Evolutionary conservation across 1,140 invertebrate genomes (phyloP).

Genomic region (Drosophila pandora): DNA sequence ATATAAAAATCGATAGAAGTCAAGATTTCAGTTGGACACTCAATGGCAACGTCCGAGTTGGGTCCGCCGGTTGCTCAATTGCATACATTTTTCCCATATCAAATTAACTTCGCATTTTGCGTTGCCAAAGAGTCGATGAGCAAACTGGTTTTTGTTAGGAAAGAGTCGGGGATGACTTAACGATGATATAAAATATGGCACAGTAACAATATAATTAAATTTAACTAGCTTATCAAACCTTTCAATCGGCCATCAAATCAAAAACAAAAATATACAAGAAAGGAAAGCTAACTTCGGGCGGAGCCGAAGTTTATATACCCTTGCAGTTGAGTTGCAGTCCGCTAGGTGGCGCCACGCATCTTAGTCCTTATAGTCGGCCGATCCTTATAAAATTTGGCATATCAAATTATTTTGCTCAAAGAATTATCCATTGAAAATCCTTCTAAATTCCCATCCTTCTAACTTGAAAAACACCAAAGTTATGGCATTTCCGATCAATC

Average conservation of each 20-base stretch:
- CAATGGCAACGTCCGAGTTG: constrained; percentile 26
- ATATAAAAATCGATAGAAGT: constrained; percentile 17
- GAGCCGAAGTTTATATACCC: no score
- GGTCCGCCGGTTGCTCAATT: constrained; percentile 32
- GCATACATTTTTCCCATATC: constrained; percentile 43
- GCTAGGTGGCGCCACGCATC: no score
- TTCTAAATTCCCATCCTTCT: no score
- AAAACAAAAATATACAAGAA: constrained; percentile 5
- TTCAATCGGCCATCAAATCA: neutral
- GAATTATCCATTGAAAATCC: no score
- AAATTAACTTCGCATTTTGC: constrained; percentile 43
- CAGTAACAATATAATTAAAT: constrained; percentile 21
- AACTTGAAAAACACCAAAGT: no score
- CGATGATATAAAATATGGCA: constrained; percentile 36
- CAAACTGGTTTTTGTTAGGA: constrained; percentile 37
- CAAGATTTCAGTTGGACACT: constrained; percentile 14
- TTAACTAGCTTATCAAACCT: constrained; percentile 10
- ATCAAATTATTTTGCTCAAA: no score
- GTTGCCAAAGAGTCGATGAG: constrained; percentile 36
- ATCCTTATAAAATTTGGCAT: no score
- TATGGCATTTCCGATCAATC: no score
- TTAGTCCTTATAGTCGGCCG: no score
- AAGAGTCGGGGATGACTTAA: constrained; percentile 25
- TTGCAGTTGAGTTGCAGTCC: no score
- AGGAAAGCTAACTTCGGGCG: no score